These are phyloP conservation scores for Plectrocnemia conspersa DNA, from an alignment of 1,140 invertebrate genomes.

Conservation along the genomic window DNA sequence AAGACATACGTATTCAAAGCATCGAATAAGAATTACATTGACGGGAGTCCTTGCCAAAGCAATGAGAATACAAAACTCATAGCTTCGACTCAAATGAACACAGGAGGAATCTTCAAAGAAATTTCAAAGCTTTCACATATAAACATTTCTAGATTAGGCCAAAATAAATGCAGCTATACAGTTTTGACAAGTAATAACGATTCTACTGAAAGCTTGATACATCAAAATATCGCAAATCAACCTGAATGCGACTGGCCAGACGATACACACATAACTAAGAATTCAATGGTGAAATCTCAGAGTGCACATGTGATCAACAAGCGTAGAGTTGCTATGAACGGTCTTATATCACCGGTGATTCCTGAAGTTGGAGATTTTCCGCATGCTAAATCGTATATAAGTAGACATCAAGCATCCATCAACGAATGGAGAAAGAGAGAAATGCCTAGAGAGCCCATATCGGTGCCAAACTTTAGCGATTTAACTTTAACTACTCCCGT, in stretches of 20 bases:
- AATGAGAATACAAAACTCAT: constrained; percentile 23
- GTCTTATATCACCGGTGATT: constrained; percentile 36
- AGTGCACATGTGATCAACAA: constrained; percentile 58
- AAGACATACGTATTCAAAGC: constrained; percentile 46
- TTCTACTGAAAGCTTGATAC: constrained; percentile 61
- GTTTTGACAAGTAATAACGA: constrained; percentile 64
- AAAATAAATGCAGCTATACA: constrained; percentile 66
- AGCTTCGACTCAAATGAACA: constrained; percentile 9
- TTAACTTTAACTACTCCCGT: constrained; percentile 61
- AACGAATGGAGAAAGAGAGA: constrained; percentile 39
- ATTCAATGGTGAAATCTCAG: constrained; percentile 58
- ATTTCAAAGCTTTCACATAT: constrained; percentile 70
- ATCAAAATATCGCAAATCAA: constrained; percentile 38
- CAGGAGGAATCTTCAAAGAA: constrained; percentile 60
- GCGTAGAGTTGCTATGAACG: constrained; percentile 36
- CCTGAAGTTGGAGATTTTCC: constrained; percentile 37
- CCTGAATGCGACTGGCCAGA: constrained; percentile 38
- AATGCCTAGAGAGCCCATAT: constrained; percentile 66
- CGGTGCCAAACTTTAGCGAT: constrained; percentile 70
- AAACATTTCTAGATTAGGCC: constrained; percentile 63
- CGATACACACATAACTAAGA: constrained; percentile 26
- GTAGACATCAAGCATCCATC: constrained; percentile 31
- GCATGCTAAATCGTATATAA: constrained; percentile 17
- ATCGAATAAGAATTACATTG: constrained; percentile 43
- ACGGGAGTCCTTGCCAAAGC: constrained; percentile 36